These are phyloP conservation scores for Anaspis maculata DNA, from an alignment of 2,888 invertebrate genomes.

Conservation along the genomic window DNA sequence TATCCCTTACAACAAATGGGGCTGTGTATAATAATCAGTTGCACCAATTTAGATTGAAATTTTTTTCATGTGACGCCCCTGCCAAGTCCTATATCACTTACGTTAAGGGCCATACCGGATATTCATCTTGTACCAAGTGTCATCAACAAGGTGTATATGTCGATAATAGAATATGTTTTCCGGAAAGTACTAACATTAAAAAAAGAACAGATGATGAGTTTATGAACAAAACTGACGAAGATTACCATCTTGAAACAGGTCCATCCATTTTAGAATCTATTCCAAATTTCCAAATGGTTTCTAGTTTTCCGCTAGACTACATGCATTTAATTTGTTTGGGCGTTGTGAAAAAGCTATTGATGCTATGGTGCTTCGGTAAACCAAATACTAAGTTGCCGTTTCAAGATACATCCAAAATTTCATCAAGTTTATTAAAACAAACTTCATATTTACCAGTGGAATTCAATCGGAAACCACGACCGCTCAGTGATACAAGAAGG, in stretches of 20 bases:
- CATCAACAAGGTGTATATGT: slow-evolving; percentile 4
- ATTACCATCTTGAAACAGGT: background rate
- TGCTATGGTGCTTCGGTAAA: background rate
- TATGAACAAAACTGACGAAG: background rate
- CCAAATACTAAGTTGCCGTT: slow-evolving; percentile 1
- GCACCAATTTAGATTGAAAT: background rate
- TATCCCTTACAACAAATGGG: slow-evolving; percentile 2
- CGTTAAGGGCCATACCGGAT: slow-evolving; percentile 6
- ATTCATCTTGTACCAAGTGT: slow-evolving; percentile 9
- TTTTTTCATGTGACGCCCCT: slow-evolving; percentile 8
- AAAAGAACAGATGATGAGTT: background rate
- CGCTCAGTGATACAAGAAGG: background rate
- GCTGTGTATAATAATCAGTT: background rate
- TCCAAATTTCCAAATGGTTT: background rate
- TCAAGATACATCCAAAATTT: background rate
- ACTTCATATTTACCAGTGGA: background rate
- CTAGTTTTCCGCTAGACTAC: background rate
- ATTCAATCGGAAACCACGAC: background rate
- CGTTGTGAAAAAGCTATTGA: background rate
- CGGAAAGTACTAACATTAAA: slow-evolving; percentile 1
- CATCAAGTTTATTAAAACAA: background rate
- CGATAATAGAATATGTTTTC: slow-evolving; percentile 8
- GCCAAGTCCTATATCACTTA: slow-evolving; percentile 4
- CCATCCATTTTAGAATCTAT: background rate
- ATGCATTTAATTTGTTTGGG: slow-evolving; percentile 2